These are phyloP conservation scores for Andrena praecox DNA, from an alignment of 2,888 invertebrate species.

Conservation along the genomic window DNA sequence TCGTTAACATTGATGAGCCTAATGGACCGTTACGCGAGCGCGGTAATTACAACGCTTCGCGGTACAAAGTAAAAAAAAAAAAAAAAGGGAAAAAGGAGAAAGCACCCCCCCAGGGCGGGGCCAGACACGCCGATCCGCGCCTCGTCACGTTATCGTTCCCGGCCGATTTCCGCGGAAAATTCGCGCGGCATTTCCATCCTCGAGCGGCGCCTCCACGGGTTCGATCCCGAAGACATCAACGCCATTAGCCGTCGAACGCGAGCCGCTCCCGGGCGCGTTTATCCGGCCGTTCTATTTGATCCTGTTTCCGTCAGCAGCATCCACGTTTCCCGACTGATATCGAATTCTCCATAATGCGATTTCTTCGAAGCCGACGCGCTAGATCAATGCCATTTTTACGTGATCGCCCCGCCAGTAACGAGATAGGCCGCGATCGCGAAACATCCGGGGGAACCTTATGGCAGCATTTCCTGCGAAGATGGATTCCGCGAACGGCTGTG, in stretches of 20 bases:
- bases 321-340: constrained; percentile 21
- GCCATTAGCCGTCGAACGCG: too few species aligned
- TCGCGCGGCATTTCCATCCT: too few species aligned
- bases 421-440: constrained; percentile 33
- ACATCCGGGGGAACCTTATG: constrained; percentile 18
- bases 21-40: constrained; percentile 65
- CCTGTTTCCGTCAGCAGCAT: constrained; percentile 13
- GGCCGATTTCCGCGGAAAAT: too few species aligned
- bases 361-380: too few species aligned
- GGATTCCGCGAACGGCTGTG: constrained; percentile 49
- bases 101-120: not conserved
- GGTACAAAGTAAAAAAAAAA: constrained; percentile 12
- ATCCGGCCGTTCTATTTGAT: too few species aligned
- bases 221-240: too few species aligned
- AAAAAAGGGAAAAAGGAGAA: not conserved
- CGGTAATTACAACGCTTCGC: constrained; percentile 48
- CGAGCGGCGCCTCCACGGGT: too few species aligned
- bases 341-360: constrained; percentile 34
- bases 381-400: constrained; percentile 29
- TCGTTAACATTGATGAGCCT: constrained; percentile 43
- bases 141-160: too few species aligned
- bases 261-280: too few species aligned
- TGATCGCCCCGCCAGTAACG: constrained; percentile 20
- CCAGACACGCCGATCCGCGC: not conserved
- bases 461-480: constrained; percentile 32